Percentiles rank a stretch among this genome's conserved stretches.
Conservation (phyloP, 2,113 vertebrate species). For the Pomatostomus ruficeps region DNA sequence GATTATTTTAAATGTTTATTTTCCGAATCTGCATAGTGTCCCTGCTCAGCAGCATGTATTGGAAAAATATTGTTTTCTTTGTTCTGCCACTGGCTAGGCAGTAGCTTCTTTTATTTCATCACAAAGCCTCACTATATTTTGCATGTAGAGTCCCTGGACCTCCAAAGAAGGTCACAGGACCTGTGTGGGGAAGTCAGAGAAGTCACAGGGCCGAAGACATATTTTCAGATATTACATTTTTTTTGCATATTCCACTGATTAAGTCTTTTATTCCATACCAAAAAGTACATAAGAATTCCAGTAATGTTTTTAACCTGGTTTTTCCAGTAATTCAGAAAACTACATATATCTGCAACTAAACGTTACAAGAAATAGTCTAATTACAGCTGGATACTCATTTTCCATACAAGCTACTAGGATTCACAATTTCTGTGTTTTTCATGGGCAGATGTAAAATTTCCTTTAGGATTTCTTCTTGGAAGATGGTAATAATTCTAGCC, state of each 20-base stretch:
- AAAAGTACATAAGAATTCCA: background rate
- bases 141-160: background rate
- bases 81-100: background rate
- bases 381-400: background rate
- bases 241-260: background rate
- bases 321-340: background rate
- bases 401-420: background rate
- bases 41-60: background rate
- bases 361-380: background rate
- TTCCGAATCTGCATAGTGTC: background rate
- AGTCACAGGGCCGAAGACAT: background rate
- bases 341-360: background rate
- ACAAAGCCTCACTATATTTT: background rate
- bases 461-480: fast-evolving
- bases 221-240: background rate
- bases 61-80: background rate
- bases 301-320: background rate
- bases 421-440: background rate
- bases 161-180: background rate
- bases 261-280: background rate
- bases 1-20: background rate
- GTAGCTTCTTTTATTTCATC: background rate
- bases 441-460: background rate
- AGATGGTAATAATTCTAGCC: background rate
- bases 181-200: background rate